These are phyloP conservation scores for Orchesella cincta DNA, from an alignment of 1,140 invertebrate genomes.

Conservation along the genomic window DNA sequence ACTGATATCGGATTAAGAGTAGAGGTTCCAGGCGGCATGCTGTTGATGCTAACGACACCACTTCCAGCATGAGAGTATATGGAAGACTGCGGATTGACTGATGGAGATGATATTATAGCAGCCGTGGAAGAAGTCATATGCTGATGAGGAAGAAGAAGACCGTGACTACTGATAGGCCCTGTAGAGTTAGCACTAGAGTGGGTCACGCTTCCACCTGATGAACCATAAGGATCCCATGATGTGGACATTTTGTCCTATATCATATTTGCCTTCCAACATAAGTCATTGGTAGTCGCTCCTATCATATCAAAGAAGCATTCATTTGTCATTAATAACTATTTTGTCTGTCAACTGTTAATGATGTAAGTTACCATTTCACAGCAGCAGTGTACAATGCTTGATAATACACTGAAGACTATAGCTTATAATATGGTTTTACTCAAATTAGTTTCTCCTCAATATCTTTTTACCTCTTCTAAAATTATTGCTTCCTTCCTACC, in stretches of 20 bases:
- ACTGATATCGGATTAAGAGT: constrained; percentile 19
- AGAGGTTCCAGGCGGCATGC: constrained; percentile 21
- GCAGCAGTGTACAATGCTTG: no score
- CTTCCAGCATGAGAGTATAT: constrained; percentile 23
- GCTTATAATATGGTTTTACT: no score
- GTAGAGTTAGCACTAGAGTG: background rate
- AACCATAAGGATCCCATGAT: constrained; percentile 23
- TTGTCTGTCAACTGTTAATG: no score
- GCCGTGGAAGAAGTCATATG: constrained; percentile 19
- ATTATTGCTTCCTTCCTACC: no score
- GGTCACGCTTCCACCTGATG: background rate
- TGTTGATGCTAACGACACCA: background rate
- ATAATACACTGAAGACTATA: no score
- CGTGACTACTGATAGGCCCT: background rate
- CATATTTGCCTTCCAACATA: no score
- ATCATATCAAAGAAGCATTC: no score
- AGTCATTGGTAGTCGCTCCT: no score
- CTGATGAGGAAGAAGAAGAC: background rate
- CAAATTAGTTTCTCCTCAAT: no score
- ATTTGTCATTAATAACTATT: no score
- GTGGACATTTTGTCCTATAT: constrained; percentile 6
- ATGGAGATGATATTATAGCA: constrained; percentile 35
- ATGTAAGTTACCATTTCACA: no score
- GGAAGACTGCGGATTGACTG: constrained; percentile 21
- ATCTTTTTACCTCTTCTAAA: no score